Evolutionary conservation across 2,797 vertebrate genomes (phyloP).

Genomic region (Danio aesculapii): DNA sequence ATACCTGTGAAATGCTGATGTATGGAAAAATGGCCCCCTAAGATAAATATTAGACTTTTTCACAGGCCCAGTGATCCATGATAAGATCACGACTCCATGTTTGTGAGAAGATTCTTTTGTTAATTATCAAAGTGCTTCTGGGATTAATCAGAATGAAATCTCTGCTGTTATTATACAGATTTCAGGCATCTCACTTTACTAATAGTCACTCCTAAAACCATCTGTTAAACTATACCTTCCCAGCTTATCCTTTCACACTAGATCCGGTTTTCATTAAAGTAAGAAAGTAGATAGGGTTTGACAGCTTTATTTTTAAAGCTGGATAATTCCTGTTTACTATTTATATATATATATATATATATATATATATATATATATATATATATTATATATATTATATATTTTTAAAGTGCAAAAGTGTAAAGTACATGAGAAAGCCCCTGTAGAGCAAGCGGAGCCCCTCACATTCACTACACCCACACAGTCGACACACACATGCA

Average conservation of each 20-base stretch:
- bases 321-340: too few relatives aligned
- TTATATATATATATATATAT: too few relatives aligned
- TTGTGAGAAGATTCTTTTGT: conserved; percentile 41
- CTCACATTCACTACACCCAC: conserved; percentile 45
- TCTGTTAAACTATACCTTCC: neutral
- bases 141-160: neutral
- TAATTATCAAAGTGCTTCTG: conserved; percentile 39
- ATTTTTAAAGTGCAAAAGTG: neutral
- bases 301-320: too few relatives aligned
- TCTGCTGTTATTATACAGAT: neutral
- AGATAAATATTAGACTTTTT: conserved; percentile 21
- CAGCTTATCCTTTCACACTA: too few relatives aligned
- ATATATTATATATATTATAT: too few relatives aligned
- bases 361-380: too few relatives aligned
- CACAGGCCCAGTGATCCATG: neutral
- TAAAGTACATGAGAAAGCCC: conserved; percentile 54
- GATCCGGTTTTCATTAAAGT: too few relatives aligned
- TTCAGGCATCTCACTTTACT: conserved; percentile 20
- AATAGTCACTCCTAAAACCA: neutral
- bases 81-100: conserved; percentile 30
- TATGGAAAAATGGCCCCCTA: conserved; percentile 1
- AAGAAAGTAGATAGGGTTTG: too few relatives aligned
- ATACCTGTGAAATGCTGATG: conserved; percentile 8
- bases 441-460: conserved; percentile 21
- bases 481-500: conserved; percentile 12